Conservation (phyloP, 1,140 invertebrate genomes). For the Coptotermes formosanus region DNA sequence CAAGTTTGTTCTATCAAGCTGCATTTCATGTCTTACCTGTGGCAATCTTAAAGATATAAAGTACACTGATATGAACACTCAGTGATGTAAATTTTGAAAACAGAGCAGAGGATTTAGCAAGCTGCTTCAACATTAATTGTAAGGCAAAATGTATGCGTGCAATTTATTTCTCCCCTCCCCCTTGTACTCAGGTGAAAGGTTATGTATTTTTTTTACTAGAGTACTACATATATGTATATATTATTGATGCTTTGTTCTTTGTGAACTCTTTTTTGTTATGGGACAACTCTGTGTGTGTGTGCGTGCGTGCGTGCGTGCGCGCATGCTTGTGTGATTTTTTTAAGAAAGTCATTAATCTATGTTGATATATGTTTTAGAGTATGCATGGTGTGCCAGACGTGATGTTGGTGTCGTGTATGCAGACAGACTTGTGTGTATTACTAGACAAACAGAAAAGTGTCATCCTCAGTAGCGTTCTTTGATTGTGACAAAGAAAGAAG, state of each 20-base stretch:
- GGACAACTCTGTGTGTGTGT: background rate
- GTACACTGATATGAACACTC: background rate
- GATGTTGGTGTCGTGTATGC: background rate
- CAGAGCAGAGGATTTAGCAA: background rate
- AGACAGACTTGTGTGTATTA: background rate
- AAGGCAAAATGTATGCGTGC: background rate
- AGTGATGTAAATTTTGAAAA: background rate
- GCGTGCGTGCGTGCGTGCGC: too few relatives aligned
- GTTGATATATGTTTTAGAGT: background rate
- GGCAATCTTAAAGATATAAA: background rate
- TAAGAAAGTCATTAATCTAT: background rate
- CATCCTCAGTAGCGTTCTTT: too few relatives aligned
- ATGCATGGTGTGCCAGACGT: background rate
- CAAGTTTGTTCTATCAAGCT: background rate
- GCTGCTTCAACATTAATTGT: background rate
- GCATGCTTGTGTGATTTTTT: background rate
- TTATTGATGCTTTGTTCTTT: background rate
- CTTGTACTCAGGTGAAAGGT: background rate
- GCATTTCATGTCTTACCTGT: constrained; percentile 7
- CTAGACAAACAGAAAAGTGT: too few relatives aligned
- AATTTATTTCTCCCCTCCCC: background rate
- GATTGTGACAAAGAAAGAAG: too few relatives aligned
- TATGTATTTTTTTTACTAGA: background rate
- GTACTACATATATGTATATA: background rate
- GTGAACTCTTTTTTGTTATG: background rate